Base-by-base conservation (phyloP, 2,888 invertebrate species). In the Aphodius sticticus region DNA sequence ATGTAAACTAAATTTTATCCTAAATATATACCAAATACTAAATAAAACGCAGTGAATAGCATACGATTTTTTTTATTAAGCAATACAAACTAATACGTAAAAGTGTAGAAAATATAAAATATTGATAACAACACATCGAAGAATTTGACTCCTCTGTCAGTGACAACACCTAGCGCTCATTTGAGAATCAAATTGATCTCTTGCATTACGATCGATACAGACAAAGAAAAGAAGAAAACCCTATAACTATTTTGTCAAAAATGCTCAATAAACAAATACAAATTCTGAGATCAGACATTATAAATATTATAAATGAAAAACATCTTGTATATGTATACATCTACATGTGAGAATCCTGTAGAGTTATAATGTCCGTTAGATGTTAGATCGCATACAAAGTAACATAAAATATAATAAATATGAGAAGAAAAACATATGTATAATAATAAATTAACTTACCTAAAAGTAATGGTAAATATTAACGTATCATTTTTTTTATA, bases 1-100 rank as follows among this genome's bases (percentile, higher is more conserved):
- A 26, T 26, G 1, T 26, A 26, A 26, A 26, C 26, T 2, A 26
- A 26, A 26, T 26, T 26, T 26, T 26, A 26, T 26, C 26, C 26
- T 26, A 26, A 26, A 26, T 26, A 26, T 26, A 26, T 26, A 26
- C 26, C 26, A 53, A 53, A 9, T 53, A 53, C 12, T 53, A 53
- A 9, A 53, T 53, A 53, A 53, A 53, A 53, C 9, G 4, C 53
- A 53, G 12, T 53, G 7, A 53, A 53, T 53, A 53, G 53, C 53
- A 53, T 9, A 74, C 36, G 71, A 74, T 26, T 74, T 74, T 71
- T 74, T 74, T 74, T 74, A 74, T 74, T 74, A 74, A 74, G 74
- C 74, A 35, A 74, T 74, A 74, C 16, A 74, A 74, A 74, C 26
- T 74, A 74, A 74, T 53, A 53, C 35, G 36, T 74, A 74, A 37